Evolutionary conservation across 2,888 invertebrate genomes (phyloP), one percentile per base, ranked within the genome.

Genomic region (Dynastes maya): DNA sequence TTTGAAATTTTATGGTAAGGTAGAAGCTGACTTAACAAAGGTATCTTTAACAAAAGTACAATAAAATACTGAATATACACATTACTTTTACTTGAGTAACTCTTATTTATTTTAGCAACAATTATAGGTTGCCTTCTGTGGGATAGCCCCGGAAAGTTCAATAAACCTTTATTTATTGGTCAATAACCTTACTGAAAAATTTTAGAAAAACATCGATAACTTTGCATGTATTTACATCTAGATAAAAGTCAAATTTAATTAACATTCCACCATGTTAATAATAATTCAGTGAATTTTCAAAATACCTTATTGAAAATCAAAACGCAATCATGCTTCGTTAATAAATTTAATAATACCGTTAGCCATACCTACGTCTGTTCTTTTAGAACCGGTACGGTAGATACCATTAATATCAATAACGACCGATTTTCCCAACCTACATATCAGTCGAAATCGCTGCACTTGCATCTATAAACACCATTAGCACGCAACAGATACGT

Each of bases 211-310:
- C 45, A 45, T 45, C 45, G 45, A 45, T 45, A 45, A 45, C 45
- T 11, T 45, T 45, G 45, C 11, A 45, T 45, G 45, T 11, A 11
- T 11, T 45, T 45, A 45, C 9, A 45, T 45, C 11, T 45, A 45
- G 11, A 45, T 45, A 45, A 45, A 45, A 45, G 45, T 65, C 40
- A 40, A 40, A 65, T 65, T 65, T 16, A 65, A 65, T 65, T 65
- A 65, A 65, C 65, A 65, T 65, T 65, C 65, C 65, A 13, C 40
- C 4, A 37, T 37, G 37, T n/a, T 65, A 40, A 37, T 65, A 40
- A 65, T 37, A 65, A 65, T 65, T 65, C 32, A 40, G 37, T 64
- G 45, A 65, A 65, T 65, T 65, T 65, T 65, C 65, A 65, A 40
- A 37, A 40, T 40, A 13, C 65, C 16, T n/a, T 40, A 16, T 40